Conservation (phyloP, 2,797 vertebrate genomes). For the Zenarchopterus dispar region DNA sequence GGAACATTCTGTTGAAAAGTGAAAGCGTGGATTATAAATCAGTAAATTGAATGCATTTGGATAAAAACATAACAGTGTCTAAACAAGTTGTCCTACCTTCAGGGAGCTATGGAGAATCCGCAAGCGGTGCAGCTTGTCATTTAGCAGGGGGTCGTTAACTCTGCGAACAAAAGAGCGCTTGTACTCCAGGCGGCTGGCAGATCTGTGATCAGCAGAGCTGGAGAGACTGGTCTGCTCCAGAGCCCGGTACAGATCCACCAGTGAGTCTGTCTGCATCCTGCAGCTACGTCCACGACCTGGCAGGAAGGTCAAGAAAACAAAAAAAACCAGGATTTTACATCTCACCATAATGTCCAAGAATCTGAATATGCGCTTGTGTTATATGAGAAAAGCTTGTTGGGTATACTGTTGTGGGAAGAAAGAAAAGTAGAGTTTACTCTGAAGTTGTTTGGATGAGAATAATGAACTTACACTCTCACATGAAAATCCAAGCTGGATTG, state of each 20-base stretch:
- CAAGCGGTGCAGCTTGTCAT: slow-evolving; percentile 96
- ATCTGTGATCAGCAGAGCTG: slow-evolving; percentile 88
- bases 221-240: slow-evolving; percentile 94
- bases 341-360: background rate
- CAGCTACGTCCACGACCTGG: slow-evolving; percentile 78
- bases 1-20: slow-evolving; percentile 86
- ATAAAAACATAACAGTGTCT: background rate
- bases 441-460: too few species aligned
- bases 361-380: background rate
- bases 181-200: slow-evolving; percentile 93
- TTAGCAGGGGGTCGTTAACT: slow-evolving; percentile 93
- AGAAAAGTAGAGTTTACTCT: too few species aligned
- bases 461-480: too few species aligned
- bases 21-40: slow-evolving; percentile 13
- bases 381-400: too few species aligned
- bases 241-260: slow-evolving; percentile 95
- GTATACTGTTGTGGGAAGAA: too few species aligned
- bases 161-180: slow-evolving; percentile 94
- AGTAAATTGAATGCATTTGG: background rate
- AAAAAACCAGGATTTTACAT: background rate
- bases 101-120: slow-evolving; percentile 95
- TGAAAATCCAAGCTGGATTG: too few species aligned
- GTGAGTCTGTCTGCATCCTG: slow-evolving; percentile 90
- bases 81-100: slow-evolving; percentile 84
- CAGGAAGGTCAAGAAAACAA: slow-evolving; percentile 13